Evolutionary conservation across 2,113 vertebrate genomes (phyloP).

Genomic region (Dasypus novemcinctus): DNA sequence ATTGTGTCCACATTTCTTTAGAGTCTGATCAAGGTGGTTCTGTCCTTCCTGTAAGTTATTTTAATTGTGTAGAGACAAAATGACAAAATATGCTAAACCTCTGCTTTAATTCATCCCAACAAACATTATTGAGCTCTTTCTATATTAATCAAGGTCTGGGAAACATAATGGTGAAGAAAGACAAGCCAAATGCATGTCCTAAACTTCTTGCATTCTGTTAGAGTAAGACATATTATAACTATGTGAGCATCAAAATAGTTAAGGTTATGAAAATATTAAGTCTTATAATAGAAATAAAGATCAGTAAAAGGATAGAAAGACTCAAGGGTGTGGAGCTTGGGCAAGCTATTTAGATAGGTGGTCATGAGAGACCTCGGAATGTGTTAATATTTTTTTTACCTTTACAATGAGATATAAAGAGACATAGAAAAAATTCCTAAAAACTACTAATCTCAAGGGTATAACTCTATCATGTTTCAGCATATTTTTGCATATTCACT

Average conservation of each 20-base stretch:
- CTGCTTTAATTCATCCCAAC: not conserved
- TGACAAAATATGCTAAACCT: not conserved
- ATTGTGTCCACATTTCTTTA: not conserved
- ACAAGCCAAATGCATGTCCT: not conserved
- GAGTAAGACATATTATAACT: not conserved
- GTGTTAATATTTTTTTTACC: not conserved
- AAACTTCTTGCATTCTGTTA: not conserved
- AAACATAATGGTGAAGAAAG: not conserved
- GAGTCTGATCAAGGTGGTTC: not conserved
- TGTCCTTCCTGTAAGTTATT: not conserved
- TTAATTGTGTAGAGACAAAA: not conserved
- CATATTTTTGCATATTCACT: not conserved
- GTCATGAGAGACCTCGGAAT: not conserved
- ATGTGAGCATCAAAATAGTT: not conserved
- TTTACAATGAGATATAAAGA: not conserved
- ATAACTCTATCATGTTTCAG: not conserved
- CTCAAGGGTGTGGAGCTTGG: not conserved
- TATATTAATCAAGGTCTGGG: not conserved
- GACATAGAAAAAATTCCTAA: not conserved
- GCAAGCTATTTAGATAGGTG: not conserved
- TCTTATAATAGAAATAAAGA: not conserved
- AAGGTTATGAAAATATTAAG: not conserved
- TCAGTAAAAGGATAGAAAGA: not conserved
- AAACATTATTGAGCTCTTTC: not conserved
- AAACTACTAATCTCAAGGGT: not conserved